Conservation (phyloP, 2,888 invertebrate genomes). For the Lepas anatifera region DNA sequence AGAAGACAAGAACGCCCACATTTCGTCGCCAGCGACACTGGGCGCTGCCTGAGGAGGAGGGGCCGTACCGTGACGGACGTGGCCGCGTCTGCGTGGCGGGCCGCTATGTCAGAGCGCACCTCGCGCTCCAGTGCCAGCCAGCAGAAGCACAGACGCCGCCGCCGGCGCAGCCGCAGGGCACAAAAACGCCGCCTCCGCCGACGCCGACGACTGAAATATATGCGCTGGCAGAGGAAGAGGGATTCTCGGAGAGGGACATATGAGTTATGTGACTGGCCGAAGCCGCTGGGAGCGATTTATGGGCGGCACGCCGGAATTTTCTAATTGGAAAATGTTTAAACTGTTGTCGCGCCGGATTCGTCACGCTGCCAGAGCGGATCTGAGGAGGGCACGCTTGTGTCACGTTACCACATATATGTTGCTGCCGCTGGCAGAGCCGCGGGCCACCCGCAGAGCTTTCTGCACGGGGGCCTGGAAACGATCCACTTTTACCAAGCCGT, state of each 20-base stretch:
- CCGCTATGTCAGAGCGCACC: neutral
- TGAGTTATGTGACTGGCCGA: conserved; percentile 5
- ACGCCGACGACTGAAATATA: neutral
- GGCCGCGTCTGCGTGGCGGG: neutral
- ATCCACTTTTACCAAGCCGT: no score
- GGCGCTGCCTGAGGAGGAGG: neutral
- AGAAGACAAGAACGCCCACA: no score
- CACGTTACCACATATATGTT: no score
- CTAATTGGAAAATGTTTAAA: conserved; percentile 7
- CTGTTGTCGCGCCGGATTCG: neutral
- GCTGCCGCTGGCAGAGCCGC: no score
- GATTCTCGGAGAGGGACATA: conserved; percentile 8
- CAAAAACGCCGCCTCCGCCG: neutral
- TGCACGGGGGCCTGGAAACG: no score
- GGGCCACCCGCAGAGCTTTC: no score
- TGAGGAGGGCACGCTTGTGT: no score
- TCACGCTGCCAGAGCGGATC: neutral
- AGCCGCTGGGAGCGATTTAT: neutral
- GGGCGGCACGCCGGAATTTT: neutral
- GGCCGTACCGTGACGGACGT: neutral
- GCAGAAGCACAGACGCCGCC: neutral
- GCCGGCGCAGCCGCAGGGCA: neutral
- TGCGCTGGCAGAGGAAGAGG: conserved; percentile 6
- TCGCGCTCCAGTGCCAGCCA: neutral
- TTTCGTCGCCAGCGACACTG: no score